A percentile compares a stretch with the other conserved stretches of the same genome.
phyloP scores from a whole-genome alignment of 2,113 vertebrate species.

The Psittacus erithacus region DNA sequence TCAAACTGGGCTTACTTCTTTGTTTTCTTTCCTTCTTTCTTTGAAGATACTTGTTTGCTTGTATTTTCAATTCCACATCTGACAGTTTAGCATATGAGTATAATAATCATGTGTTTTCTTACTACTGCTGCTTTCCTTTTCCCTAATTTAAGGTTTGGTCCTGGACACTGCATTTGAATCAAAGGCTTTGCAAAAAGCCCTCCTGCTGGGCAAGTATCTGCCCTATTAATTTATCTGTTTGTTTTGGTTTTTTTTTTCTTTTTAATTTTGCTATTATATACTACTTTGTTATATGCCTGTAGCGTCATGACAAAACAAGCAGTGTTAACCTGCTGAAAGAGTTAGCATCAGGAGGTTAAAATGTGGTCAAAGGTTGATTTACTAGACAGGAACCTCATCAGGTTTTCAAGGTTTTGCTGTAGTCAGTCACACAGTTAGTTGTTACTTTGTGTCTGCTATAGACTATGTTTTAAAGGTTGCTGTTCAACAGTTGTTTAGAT shows the following conservation, averaged over 20 bases:
- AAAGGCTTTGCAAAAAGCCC: not conserved
- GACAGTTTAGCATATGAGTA: not conserved
- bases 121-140: not conserved
- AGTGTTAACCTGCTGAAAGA: not conserved
- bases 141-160: not conserved
- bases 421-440: not conserved
- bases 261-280: not conserved
- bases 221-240: not conserved
- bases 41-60: not conserved
- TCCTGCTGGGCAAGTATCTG: not conserved
- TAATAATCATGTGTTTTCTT: not conserved
- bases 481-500: not conserved
- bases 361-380: conserved; percentile 24
- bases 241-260: not conserved
- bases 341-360: not conserved
- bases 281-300: not conserved
- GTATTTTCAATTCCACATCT: not conserved
- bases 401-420: conserved; percentile 24
- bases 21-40: not conserved
- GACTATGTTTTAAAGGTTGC: not conserved
- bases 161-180: not conserved
- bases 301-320: not conserved
- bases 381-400: conserved; percentile 24
- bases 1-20: not conserved
- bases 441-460: not conserved